Conservation (phyloP, 2,797 vertebrate species). For the Sternotherus odoratus region DNA sequence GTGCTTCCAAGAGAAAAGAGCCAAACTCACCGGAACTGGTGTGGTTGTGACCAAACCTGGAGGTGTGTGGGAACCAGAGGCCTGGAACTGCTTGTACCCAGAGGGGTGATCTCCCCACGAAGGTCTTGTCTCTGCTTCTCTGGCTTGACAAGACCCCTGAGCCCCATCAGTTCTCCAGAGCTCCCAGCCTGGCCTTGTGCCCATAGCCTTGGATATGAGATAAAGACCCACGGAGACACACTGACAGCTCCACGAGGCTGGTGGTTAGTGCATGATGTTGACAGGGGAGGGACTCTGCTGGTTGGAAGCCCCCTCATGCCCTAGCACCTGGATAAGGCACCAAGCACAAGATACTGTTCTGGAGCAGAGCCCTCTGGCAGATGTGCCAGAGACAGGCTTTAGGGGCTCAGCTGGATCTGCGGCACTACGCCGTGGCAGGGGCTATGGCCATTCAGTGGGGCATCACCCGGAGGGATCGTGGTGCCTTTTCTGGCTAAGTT, state of each 20-base stretch:
- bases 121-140: background rate
- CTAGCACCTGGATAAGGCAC: too few species aligned
- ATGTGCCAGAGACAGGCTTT: too few species aligned
- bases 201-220: background rate
- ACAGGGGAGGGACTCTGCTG: background rate
- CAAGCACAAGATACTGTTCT: too few species aligned
- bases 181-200: background rate
- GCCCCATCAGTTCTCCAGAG: background rate
- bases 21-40: background rate
- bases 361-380: too few species aligned
- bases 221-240: background rate
- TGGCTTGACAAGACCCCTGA: background rate
- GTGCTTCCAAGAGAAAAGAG: background rate
- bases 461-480: background rate
- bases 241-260: background rate
- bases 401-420: too few species aligned
- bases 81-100: background rate
- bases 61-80: too few species aligned
- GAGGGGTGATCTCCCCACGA: background rate
- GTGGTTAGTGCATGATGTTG: background rate
- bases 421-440: background rate
- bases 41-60: background rate
- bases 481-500: background rate
- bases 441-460: background rate
- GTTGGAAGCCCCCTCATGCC: background rate